Evolutionary conservation across 92 coral and sea anemone species (phyloP).

Genomic region (Virgularia gustaviana): DNA sequence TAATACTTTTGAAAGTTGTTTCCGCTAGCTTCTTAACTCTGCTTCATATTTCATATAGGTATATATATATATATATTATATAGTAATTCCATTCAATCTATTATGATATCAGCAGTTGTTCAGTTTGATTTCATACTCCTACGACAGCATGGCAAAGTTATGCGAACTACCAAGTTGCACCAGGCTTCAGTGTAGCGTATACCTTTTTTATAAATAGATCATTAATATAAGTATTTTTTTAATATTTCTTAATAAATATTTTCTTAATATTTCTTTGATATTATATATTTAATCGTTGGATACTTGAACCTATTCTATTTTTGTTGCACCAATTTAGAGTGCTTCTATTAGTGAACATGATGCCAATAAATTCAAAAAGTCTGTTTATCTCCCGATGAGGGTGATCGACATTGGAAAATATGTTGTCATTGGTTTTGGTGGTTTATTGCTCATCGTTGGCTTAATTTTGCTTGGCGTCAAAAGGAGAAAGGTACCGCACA

Average conservation of each 20-base stretch:
- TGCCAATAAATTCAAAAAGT: slow-evolving; percentile 24
- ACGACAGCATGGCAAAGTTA: no score
- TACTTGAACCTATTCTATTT: neutral
- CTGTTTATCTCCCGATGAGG: slow-evolving; percentile 7
- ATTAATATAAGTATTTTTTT: no score
- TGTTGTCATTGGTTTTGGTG: slow-evolving; percentile 31
- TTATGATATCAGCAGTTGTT: no score
- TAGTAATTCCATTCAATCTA: no score
- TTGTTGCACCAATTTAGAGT: slow-evolving; percentile 8
- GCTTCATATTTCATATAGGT: no score
- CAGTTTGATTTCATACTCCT: no score
- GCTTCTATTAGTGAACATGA: slow-evolving; percentile 9
- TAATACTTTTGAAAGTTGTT: no score
- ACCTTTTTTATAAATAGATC: no score
- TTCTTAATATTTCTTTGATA: neutral
- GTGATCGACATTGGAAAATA: slow-evolving; percentile 16
- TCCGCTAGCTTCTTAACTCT: no score
- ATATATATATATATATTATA: no score
- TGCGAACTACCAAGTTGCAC: no score
- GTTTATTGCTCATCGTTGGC: slow-evolving; percentile 2
- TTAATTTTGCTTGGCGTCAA: neutral
- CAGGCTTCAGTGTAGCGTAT: no score
- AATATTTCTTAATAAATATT: neutral
- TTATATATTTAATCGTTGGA: neutral
- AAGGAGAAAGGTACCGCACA: neutral